Percentiles rank a stretch among this genome's conserved stretches.
Evolutionary conservation across 2,797 vertebrate species (phyloP).

Genomic region (Merluccius polli): DNA sequence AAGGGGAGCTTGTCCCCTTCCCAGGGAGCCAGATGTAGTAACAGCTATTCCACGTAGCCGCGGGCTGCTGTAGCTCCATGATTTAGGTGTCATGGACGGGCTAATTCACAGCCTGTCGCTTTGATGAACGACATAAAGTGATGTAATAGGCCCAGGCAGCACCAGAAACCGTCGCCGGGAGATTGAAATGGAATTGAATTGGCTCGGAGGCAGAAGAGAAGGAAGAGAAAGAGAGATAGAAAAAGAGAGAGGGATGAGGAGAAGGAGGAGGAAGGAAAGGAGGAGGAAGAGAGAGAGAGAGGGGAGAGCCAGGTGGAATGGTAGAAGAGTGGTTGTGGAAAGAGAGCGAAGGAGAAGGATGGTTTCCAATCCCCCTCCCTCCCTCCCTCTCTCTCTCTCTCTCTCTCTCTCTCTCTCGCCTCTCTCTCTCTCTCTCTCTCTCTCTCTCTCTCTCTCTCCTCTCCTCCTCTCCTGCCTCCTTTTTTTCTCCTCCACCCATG

Average conservation of each 20-base stretch:
- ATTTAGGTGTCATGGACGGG: constrained; percentile 67
- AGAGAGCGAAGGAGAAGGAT: constrained; percentile 23
- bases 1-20: constrained; percentile 31
- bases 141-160: constrained; percentile 62
- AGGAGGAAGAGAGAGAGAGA: no score
- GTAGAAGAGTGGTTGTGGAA: no score
- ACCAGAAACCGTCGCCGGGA: constrained; percentile 46
- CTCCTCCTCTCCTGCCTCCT: background rate
- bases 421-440: constrained; percentile 10
- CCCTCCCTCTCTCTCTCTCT: background rate
- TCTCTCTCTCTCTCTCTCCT: constrained; percentile 1
- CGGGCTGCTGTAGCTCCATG: constrained; percentile 39
- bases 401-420: constrained; percentile 16
- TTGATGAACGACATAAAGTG: constrained; percentile 64
- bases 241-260: constrained; percentile 20
- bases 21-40: constrained; percentile 56
- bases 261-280: background rate
- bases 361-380: constrained; percentile 4
- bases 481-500: constrained; percentile 26
- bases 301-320: background rate
- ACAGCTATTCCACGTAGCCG: constrained; percentile 53
- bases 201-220: constrained; percentile 38
- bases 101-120: constrained; percentile 68
- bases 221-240: constrained; percentile 18
- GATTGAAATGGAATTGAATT: constrained; percentile 70